Evolutionary conservation across 2,113 vertebrate genomes (phyloP).

Genomic region (Madoqua kirkii): DNA sequence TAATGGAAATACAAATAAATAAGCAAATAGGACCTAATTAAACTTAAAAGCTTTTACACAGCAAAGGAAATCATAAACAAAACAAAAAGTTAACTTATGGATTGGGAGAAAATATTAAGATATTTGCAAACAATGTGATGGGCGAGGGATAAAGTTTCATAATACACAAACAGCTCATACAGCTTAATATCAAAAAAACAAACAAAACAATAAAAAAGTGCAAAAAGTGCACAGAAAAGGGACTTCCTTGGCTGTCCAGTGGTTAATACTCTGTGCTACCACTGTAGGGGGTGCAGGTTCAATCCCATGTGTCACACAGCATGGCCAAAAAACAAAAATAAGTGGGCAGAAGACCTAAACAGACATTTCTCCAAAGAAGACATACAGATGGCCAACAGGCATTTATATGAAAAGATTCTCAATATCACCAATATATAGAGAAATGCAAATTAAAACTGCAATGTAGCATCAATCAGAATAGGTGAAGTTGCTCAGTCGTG

Average conservation of each 20-base stretch:
- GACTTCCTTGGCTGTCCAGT: background rate
- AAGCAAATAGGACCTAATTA: background rate
- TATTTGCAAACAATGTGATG: background rate
- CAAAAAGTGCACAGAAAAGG: background rate
- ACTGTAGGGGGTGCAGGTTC: background rate
- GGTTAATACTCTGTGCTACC: background rate
- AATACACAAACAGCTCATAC: background rate
- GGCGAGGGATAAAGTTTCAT: background rate
- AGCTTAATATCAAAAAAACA: background rate
- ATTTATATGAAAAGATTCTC: background rate
- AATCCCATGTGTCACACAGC: background rate
- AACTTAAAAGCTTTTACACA: background rate
- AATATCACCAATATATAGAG: background rate
- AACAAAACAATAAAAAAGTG: background rate
- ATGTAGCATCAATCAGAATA: background rate
- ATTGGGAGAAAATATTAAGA: background rate
- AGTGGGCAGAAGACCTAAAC: background rate
- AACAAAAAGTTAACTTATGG: background rate
- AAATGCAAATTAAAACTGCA: background rate
- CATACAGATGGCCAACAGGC: background rate
- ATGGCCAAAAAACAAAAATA: background rate
- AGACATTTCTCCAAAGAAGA: background rate
- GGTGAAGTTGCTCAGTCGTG: too few relatives aligned
- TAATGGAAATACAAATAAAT: background rate
- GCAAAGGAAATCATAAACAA: background rate